Evolutionary conservation across 2,888 invertebrate genomes (phyloP).

Genomic region (Allacma fusca): DNA sequence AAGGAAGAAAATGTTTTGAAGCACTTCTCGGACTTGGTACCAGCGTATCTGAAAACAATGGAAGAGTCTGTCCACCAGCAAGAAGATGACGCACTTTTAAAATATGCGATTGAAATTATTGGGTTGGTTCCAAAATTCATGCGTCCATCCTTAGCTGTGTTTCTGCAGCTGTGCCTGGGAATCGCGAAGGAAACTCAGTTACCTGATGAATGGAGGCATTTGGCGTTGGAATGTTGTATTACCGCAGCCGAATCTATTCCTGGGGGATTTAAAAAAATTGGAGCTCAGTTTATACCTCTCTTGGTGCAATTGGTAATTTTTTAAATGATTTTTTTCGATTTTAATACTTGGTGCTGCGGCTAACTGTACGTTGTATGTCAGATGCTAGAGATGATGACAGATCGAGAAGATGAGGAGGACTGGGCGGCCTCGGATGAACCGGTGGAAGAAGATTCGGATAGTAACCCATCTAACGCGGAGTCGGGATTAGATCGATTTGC

Average conservation of each 20-base stretch:
- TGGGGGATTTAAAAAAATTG: constrained; percentile 94
- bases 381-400: constrained; percentile 93
- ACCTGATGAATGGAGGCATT: constrained; percentile 57
- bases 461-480: constrained; percentile 94
- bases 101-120: constrained; percentile 92
- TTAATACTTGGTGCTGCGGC: neutral
- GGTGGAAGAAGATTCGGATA: constrained; percentile 81
- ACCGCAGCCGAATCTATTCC: constrained; percentile 92
- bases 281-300: constrained; percentile 78
- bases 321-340: neutral
- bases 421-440: constrained; percentile 76
- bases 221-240: constrained; percentile 67
- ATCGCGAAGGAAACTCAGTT: constrained; percentile 51
- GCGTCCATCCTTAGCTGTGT: constrained; percentile 82
- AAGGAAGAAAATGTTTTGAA: constrained; percentile 90
- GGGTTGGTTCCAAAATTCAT: constrained; percentile 93
- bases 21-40: constrained; percentile 85
- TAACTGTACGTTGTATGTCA: no score
- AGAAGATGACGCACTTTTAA: constrained; percentile 89
- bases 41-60: constrained; percentile 64
- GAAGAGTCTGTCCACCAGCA: constrained; percentile 62
- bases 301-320: constrained; percentile 62
- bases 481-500: constrained; percentile 95
- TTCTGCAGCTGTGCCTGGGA: constrained; percentile 83
- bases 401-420: constrained; percentile 90